Base-by-base conservation (phyloP, 2,113 vertebrate genomes). In the Noctilio leporinus region DNA sequence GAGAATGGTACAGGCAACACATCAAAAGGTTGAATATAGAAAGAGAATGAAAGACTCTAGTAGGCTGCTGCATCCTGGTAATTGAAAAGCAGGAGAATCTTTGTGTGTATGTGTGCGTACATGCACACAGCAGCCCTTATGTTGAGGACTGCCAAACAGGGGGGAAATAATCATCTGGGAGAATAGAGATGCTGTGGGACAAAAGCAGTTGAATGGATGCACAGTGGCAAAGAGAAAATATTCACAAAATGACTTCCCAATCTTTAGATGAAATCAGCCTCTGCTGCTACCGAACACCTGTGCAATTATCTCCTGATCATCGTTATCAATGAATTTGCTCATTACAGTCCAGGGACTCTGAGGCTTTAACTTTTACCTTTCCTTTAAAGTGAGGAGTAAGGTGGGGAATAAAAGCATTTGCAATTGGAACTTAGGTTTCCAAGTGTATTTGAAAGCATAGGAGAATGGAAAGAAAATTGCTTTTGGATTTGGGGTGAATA, bases 1-100 rank as follows among this genome's bases (percentile, higher is more conserved):
- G 26, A 38, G 95, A 98, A 94, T 0, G 1, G 80, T 84, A 76
- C 93, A 96, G 69, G 75, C 91, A 85, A 47, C 53, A 94, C 93
- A 96, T 97, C 95, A 96, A 97, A 98, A 93, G 78, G 1, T 55
- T 87, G 53, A 86, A 89, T 96, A 78, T 88, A 86, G 87, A 89
- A 95, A 96, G 89, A 57, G 94, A 98, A 95, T 83, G 95, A 97
- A 98, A 95, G 45, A 59, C 16, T 59, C 26, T 22, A 57, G 47
- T 20, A 80, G 77, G 84, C 87, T 81, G 38, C 94, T 77, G 15
- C 43, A 88, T 92, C 76, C 82, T 93, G 91, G 86, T 69, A 92
- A 96, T 93, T 96, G 95, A 97, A 97, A 92, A 96, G 89, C 10
- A 69, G 30, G 92, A 95, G 84, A 51, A 51, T 82, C 30, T 94